Evolutionary conservation across 2,113 vertebrate species (phyloP).

Genomic region (Vireo altiloquus): DNA sequence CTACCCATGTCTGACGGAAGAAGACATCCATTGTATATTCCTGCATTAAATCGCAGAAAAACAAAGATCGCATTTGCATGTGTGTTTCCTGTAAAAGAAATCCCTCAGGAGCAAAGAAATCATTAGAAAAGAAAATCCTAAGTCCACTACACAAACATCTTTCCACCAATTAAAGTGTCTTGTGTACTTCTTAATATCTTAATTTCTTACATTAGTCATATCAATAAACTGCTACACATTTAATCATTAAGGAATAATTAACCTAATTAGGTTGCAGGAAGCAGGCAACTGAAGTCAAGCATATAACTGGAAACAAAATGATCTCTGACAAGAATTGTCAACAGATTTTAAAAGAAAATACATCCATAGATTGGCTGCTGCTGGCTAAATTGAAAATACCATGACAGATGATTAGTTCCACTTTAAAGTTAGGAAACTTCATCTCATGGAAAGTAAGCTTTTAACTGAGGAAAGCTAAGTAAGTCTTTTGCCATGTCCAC

Average conservation of each 20-base stretch:
- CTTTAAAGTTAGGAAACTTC: slow-evolving; percentile 1
- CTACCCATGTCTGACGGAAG: slow-evolving; percentile 98
- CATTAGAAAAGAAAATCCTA: slow-evolving; percentile 6
- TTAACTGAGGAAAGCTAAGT: neutral
- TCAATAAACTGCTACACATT: slow-evolving; percentile 46
- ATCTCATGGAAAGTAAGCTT: neutral
- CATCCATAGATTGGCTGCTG: neutral
- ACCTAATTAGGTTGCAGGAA: slow-evolving; percentile 54
- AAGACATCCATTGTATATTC: slow-evolving; percentile 99
- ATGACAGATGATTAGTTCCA: neutral
- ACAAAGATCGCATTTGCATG: slow-evolving; percentile 8
- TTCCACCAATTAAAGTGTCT: slow-evolving; percentile 30
- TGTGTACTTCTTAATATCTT: slow-evolving; percentile 27
- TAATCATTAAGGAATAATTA: slow-evolving; percentile 58
- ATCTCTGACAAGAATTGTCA: slow-evolving; percentile 36
- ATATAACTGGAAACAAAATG: slow-evolving; percentile 43
- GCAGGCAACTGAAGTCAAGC: slow-evolving; percentile 29
- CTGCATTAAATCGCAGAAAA: slow-evolving; percentile 69
- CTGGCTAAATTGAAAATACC: slow-evolving; percentile 8
- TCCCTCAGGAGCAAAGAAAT: slow-evolving; percentile 1
- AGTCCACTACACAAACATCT: slow-evolving; percentile 3
- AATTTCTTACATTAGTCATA: slow-evolving; percentile 41
- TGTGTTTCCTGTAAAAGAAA: neutral
- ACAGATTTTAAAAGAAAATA: neutral
- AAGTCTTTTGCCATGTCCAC: neutral